Evolutionary conservation across 2,888 invertebrate species (phyloP).

Genomic region (Parnassius orleans): DNA sequence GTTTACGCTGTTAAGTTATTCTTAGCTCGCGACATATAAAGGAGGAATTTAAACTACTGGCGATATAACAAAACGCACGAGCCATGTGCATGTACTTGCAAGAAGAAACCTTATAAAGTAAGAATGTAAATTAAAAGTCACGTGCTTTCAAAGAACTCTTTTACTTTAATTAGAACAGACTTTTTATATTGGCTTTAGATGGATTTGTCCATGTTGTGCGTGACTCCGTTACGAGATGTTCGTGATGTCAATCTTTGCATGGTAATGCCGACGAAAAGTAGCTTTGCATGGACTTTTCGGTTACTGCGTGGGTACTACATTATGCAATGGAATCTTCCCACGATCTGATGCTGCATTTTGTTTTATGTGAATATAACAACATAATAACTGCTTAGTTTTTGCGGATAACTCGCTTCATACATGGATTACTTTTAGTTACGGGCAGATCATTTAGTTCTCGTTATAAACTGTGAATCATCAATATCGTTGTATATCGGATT

Average conservation of each 20-base stretch:
- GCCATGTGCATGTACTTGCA: constrained; percentile 1
- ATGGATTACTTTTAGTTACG: neutral
- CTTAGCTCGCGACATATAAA: constrained; percentile 20
- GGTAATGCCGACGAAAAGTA: constrained; percentile 22
- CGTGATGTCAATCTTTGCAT: constrained; percentile 25
- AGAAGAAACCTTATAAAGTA: constrained; percentile 17
- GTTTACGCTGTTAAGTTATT: constrained; percentile 16
- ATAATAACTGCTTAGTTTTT: constrained; percentile 2
- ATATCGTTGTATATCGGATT: too few relatives aligned
- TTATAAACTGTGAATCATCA: too few relatives aligned
- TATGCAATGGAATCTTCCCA: constrained; percentile 31
- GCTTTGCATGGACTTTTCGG: constrained; percentile 30
- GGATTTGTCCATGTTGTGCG: neutral
- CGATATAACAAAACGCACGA: constrained; percentile 18
- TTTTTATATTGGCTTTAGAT: neutral
- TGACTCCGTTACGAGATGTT: neutral
- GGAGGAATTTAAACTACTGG: constrained; percentile 19
- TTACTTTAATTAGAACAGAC: constrained; percentile 1
- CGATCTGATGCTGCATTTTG: constrained; percentile 8
- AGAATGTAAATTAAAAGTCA: constrained; percentile 17
- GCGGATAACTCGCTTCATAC: neutral
- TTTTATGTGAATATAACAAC: constrained; percentile 18
- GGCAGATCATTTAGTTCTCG: too few relatives aligned
- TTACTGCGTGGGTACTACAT: constrained; percentile 10
- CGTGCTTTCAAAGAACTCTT: neutral